Evolutionary conservation across 2,888 invertebrate genomes (phyloP).

Genomic region (Drosophila kuntzei): DNA sequence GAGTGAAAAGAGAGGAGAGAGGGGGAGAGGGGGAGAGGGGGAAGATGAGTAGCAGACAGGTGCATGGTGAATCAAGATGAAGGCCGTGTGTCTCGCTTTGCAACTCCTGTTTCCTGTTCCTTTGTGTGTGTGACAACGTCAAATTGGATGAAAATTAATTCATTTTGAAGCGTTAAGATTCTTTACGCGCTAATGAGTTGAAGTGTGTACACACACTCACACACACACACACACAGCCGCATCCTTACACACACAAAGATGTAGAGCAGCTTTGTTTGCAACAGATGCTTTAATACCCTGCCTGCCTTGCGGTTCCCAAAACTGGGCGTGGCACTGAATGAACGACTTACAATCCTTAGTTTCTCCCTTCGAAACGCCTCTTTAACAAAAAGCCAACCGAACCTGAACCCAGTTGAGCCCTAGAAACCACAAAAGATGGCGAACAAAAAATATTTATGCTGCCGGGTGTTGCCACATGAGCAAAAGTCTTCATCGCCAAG

Average conservation of each 20-base stretch:
- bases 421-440: constrained; percentile 24
- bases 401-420: constrained; percentile 22
- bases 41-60: constrained; percentile 43
- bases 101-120: constrained; percentile 34
- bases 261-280: constrained; percentile 32
- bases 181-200: constrained; percentile 74
- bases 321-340: constrained; percentile 37
- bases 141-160: constrained; percentile 80
- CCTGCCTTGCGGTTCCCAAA: constrained; percentile 34
- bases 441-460: constrained; percentile 8
- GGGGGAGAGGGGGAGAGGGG: background rate
- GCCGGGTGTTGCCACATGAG: constrained; percentile 16
- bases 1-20: background rate
- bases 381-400: constrained; percentile 30
- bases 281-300: constrained; percentile 53
- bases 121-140: constrained; percentile 55
- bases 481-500: constrained; percentile 14
- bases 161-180: constrained; percentile 76
- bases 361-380: constrained; percentile 5
- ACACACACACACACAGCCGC: constrained; percentile 4
- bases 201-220: constrained; percentile 51
- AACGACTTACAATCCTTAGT: constrained; percentile 14
- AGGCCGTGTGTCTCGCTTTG: constrained; percentile 19
- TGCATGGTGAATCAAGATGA: constrained; percentile 64
- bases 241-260: background rate